phyloP scores from a whole-genome alignment of 2,113 vertebrate genomes.

The Cochlearius cochlearius region DNA sequence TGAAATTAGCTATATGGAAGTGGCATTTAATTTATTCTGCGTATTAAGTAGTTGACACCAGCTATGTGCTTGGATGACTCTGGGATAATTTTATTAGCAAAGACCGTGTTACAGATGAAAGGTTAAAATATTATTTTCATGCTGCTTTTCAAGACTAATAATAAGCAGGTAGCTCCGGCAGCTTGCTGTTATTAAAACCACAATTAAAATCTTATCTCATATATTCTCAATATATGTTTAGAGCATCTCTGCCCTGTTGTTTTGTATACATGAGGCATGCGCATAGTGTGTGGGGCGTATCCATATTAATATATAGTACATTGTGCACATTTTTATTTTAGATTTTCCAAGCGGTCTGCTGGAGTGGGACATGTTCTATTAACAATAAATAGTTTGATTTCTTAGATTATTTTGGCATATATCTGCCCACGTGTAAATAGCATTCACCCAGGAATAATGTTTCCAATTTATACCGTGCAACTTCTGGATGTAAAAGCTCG shows the following conservation, averaged over 20 bases:
- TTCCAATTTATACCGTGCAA: background rate
- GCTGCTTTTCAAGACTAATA: background rate
- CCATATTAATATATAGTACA: background rate
- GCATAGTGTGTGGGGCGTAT: background rate
- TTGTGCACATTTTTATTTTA: background rate
- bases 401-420: background rate
- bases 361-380: background rate
- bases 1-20: background rate
- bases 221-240: background rate
- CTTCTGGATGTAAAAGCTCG: background rate
- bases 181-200: constrained; percentile 5
- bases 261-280: background rate
- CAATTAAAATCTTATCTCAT: constrained; percentile 29
- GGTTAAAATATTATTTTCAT: constrained; percentile 27
- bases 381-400: background rate
- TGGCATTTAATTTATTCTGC: constrained; percentile 35
- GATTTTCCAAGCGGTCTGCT: background rate
- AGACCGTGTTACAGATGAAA: constrained; percentile 16
- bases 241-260: background rate
- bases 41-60: background rate
- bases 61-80: background rate
- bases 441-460: background rate
- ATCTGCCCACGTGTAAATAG: background rate
- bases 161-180: constrained; percentile 18
- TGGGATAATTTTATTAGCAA: constrained; percentile 32